Evolutionary conservation across 2,888 invertebrate genomes (phyloP).

Genomic region (Pseudococcus longispinus): DNA sequence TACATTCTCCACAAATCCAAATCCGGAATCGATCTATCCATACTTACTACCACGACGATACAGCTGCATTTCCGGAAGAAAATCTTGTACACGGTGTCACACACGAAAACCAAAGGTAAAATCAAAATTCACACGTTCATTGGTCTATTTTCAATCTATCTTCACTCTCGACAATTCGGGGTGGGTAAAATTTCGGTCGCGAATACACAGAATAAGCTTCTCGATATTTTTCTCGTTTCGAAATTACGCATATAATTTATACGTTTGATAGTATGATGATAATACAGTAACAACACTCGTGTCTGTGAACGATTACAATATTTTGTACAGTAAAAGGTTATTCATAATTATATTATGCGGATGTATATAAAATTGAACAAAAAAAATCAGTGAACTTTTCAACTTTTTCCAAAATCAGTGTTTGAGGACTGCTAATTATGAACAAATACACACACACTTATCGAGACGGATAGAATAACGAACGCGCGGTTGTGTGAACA

Average conservation of each 20-base stretch:
- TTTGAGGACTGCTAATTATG: neutral
- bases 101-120: too few species aligned
- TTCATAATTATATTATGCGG: neutral
- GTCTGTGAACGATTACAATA: neutral
- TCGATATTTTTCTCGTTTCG: neutral
- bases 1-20: neutral
- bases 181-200: neutral
- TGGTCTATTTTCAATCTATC: too few species aligned
- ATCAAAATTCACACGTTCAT: too few species aligned
- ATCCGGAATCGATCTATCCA: neutral
- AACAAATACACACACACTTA: neutral
- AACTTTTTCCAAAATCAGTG: neutral
- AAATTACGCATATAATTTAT: too few species aligned
- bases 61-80: neutral
- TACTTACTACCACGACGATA: neutral
- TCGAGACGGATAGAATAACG: neutral
- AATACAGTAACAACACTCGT: neutral
- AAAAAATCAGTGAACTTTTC: constrained; percentile 41
- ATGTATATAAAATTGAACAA: constrained; percentile 7
- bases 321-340: neutral
- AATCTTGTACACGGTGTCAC: neutral
- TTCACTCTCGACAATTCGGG: neutral
- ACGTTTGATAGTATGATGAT: too few species aligned
- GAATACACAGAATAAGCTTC: too few species aligned
- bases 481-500: neutral